Conservation (phyloP, 2,113 vertebrate species). For the Channa argus region DNA sequence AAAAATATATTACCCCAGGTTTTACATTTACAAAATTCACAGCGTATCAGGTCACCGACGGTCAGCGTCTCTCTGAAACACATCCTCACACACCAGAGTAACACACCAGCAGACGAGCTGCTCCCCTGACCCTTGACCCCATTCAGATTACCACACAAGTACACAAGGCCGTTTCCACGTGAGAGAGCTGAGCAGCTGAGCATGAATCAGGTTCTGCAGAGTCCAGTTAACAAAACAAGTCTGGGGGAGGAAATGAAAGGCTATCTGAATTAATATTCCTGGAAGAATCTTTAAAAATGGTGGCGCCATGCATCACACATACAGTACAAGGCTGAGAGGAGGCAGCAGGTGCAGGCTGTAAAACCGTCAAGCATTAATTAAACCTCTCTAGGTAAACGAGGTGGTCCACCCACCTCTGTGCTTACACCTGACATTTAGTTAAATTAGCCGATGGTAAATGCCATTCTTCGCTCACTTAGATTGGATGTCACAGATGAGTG, state of each 20-base stretch:
- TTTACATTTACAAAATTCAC: neutral
- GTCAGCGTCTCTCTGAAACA: slow-evolving; percentile 1
- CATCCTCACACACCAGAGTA: neutral
- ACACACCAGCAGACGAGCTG: neutral
- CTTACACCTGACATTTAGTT: slow-evolving; percentile 57
- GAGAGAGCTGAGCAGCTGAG: slow-evolving; percentile 1
- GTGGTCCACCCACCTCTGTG: slow-evolving; percentile 25
- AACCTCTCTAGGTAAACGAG: slow-evolving; percentile 39
- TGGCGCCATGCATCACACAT: neutral
- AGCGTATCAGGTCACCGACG: slow-evolving; percentile 20
- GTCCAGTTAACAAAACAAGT: neutral
- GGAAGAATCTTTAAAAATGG: neutral
- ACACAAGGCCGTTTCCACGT: slow-evolving; percentile 5
- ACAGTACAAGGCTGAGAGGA: neutral
- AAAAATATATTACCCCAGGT: neutral
- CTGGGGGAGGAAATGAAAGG: neutral
- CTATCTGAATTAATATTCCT: slow-evolving; percentile 6
- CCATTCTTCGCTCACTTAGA: neutral
- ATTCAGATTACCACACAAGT: neutral
- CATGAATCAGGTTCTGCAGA: slow-evolving; percentile 3
- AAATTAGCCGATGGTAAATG: slow-evolving; percentile 29
- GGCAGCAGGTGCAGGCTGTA: slow-evolving; percentile 37
- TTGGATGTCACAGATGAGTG: slow-evolving; percentile 5
- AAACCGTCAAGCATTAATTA: slow-evolving; percentile 46
- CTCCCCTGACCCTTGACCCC: slow-evolving; percentile 34